A percentile compares a stretch with the other conserved stretches of the same genome.
These are phyloP conservation scores for Cataglyphis albicans DNA, from an alignment of 2,888 invertebrate genomes.

Conservation along the genomic window DNA sequence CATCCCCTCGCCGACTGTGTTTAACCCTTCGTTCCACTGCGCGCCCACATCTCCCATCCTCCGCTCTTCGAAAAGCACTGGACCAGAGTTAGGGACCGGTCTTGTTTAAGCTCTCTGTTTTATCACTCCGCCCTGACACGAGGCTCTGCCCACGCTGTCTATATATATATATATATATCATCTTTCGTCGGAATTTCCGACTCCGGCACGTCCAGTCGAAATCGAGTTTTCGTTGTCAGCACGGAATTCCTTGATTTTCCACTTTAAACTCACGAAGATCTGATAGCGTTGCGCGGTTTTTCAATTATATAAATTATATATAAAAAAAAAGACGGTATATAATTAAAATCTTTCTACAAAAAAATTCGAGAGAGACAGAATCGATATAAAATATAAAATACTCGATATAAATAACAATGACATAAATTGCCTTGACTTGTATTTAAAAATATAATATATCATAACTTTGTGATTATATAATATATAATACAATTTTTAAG, in stretches of 20 bases:
- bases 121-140: conserved; percentile 55
- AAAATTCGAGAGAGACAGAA: background rate
- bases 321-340: background rate
- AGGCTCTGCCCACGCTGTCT: conserved; percentile 49
- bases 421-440: background rate
- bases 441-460: background rate
- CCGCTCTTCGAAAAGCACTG: conserved; percentile 38
- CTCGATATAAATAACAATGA: background rate
- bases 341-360: background rate
- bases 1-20: conserved; percentile 37
- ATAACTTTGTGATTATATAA: background rate
- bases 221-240: conserved; percentile 61
- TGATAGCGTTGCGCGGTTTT: conserved; percentile 12
- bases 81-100: conserved; percentile 25
- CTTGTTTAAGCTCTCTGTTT: conserved; percentile 65
- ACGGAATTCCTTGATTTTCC: conserved; percentile 60
- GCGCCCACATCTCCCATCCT: conserved; percentile 40
- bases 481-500: background rate
- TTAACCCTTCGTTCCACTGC: conserved; percentile 46
- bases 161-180: conserved; percentile 50
- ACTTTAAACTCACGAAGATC: conserved; percentile 40
- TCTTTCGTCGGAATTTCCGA: conserved; percentile 45
- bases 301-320: background rate
- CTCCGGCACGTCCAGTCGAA: conserved; percentile 40
- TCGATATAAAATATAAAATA: no score